A percentile compares a stretch with the other conserved stretches of the same genome.
These are phyloP conservation scores for Ascaphus truei DNA, from an alignment of 2,113 vertebrate genomes.

Conservation along the genomic window DNA sequence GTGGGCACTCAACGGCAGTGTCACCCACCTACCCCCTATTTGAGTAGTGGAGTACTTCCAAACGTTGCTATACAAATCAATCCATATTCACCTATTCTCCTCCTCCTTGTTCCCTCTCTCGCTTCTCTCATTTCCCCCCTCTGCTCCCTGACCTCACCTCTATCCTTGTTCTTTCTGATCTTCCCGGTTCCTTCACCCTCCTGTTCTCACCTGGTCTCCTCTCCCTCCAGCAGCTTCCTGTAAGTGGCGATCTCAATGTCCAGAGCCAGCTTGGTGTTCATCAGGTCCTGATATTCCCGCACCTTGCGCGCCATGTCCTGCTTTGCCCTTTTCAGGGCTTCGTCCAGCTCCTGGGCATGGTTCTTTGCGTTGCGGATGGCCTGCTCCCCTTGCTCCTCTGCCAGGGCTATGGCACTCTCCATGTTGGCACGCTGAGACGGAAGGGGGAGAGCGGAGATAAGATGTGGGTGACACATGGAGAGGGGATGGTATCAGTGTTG, in stretches of 20 bases:
- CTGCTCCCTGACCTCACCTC: too few relatives aligned
- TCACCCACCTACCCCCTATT: too few relatives aligned
- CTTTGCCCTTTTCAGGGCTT: constrained; percentile 52
- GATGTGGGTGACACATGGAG: too few relatives aligned
- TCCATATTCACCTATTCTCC: background rate
- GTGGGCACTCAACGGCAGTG: too few relatives aligned
- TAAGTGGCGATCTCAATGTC: constrained; percentile 77
- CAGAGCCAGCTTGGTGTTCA: constrained; percentile 69
- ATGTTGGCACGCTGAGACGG: constrained; percentile 50
- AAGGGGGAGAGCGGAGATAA: background rate
- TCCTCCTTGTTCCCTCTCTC: background rate
- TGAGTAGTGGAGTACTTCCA: too few relatives aligned
- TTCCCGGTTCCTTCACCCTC: too few relatives aligned
- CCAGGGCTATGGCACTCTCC: constrained; percentile 37
- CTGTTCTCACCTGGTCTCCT: constrained; percentile 64
- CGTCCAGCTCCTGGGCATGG: constrained; percentile 48
- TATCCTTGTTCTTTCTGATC: background rate
- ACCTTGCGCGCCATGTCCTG: constrained; percentile 55
- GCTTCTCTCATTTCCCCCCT: background rate
- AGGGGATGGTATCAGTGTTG: background rate
- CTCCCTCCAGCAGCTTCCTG: constrained; percentile 66
- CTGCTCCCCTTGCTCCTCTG: constrained; percentile 37
- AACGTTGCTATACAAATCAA: too few relatives aligned
- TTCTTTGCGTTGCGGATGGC: constrained; percentile 30
- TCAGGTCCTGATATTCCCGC: constrained; percentile 60